Evolutionary conservation across 2,888 invertebrate species (phyloP).

Genomic region (Hirtodrosophila confusa): DNA sequence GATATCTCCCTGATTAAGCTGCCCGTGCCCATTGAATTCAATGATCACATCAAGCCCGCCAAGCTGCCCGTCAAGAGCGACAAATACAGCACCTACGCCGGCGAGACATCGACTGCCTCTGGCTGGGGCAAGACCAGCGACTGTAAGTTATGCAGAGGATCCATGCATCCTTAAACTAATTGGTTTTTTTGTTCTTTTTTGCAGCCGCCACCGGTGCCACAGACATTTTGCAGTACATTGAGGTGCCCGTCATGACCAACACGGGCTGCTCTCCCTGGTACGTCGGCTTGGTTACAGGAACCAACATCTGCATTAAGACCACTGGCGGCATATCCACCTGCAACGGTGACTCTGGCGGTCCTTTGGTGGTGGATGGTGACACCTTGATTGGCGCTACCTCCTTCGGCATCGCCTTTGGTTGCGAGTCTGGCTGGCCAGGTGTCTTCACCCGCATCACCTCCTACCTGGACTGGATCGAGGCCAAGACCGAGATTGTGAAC

Average conservation of each 20-base stretch:
- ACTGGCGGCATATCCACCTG: slow-evolving; percentile 76
- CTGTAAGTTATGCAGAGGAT: slow-evolving; percentile 45
- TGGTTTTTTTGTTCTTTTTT: background rate
- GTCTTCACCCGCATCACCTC: slow-evolving; percentile 81
- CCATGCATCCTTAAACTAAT: too few relatives aligned
- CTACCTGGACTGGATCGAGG: slow-evolving; percentile 62
- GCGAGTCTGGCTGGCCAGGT: slow-evolving; percentile 80
- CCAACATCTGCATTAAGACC: slow-evolving; percentile 77
- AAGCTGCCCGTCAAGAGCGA: slow-evolving; percentile 62
- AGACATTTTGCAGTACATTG: slow-evolving; percentile 63
- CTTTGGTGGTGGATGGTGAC: slow-evolving; percentile 69
- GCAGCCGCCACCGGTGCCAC: slow-evolving; percentile 58
- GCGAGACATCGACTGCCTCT: slow-evolving; percentile 57
- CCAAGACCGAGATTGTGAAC: background rate
- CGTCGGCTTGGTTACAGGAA: slow-evolving; percentile 41
- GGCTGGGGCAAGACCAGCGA: slow-evolving; percentile 81
- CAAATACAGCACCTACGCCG: slow-evolving; percentile 58
- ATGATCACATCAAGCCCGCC: slow-evolving; percentile 69
- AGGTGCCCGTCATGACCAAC: slow-evolving; percentile 66
- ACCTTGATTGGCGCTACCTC: slow-evolving; percentile 81
- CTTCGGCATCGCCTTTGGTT: slow-evolving; percentile 79
- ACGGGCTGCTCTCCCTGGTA: slow-evolving; percentile 65
- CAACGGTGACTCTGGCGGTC: slow-evolving; percentile 47
- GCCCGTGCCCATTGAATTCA: slow-evolving; percentile 80
- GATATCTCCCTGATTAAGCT: slow-evolving; percentile 85